phyloP scores from a whole-genome alignment of 2,888 invertebrate genomes.

The Stenolophus ochropezus region DNA sequence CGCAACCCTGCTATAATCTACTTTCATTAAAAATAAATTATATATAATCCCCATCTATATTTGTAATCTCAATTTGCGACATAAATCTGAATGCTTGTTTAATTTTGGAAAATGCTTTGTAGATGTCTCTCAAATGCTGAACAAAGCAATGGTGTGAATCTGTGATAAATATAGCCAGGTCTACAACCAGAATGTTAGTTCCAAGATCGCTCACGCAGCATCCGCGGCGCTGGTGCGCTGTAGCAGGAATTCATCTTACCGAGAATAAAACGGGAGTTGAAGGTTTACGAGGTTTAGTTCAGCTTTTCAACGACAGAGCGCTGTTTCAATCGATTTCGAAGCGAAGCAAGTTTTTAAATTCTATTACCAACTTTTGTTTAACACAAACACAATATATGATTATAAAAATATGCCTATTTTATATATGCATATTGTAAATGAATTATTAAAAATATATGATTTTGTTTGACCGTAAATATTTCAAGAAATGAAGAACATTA shows the following conservation, averaged over 20 bases:
- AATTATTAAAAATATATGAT: too few species aligned
- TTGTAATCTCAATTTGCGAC: too few species aligned
- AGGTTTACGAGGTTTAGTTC: background rate
- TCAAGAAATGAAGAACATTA: too few species aligned
- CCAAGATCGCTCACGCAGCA: background rate
- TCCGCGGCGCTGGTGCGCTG: slow-evolving; percentile 41
- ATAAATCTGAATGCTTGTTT: too few species aligned
- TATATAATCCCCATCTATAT: too few species aligned
- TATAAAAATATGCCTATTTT: too few species aligned
- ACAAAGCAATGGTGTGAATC: background rate
- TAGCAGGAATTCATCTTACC: slow-evolving; percentile 17
- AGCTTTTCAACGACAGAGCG: background rate
- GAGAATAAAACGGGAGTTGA: slow-evolving; percentile 22
- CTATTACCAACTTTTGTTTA: too few species aligned
- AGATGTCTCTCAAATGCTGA: background rate
- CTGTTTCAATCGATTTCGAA: background rate
- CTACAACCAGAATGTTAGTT: slow-evolving; percentile 27
- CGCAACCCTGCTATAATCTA: too few species aligned
- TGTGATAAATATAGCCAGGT: background rate
- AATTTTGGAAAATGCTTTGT: background rate
- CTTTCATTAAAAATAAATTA: too few species aligned
- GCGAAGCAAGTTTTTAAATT: background rate
- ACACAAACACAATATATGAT: too few species aligned
- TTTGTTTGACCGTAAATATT: too few species aligned
- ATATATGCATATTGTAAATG: too few species aligned